These are phyloP conservation scores for Rotaria macrura DNA, from an alignment of 2,888 invertebrate species.

Conservation along the genomic window DNA sequence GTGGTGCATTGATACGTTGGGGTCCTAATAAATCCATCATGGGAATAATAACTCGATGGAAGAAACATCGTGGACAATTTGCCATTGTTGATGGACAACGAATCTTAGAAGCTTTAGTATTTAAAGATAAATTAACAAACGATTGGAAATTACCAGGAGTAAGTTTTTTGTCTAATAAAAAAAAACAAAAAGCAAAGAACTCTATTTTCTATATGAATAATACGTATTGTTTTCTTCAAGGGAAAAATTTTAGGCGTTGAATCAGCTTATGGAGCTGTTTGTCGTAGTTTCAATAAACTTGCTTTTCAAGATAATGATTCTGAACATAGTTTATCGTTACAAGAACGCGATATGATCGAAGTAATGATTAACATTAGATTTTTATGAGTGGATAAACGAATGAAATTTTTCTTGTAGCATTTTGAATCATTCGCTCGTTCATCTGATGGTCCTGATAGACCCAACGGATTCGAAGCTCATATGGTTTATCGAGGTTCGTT, in stretches of 20 bases:
- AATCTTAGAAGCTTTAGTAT: conserved; percentile 30
- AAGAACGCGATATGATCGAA: conserved; percentile 30
- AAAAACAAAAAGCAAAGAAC: background rate
- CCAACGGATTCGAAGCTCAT: background rate
- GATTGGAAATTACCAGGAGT: conserved; percentile 32
- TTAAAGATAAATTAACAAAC: conserved; percentile 23
- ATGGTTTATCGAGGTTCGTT: conserved; percentile 9
- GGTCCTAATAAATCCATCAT: conserved; percentile 49
- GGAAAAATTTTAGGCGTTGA: conserved; percentile 28
- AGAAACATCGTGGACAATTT: conserved; percentile 33
- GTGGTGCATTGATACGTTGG: conserved; percentile 47
- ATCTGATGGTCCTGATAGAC: background rate
- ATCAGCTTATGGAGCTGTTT: conserved; percentile 21
- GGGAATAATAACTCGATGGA: conserved; percentile 44
- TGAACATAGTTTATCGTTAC: background rate
- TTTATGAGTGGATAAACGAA: no score
- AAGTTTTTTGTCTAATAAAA: background rate
- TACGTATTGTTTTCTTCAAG: background rate
- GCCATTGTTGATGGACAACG: conserved; percentile 25
- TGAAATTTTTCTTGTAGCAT: background rate
- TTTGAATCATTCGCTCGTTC: background rate
- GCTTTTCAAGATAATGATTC: conserved; percentile 22
- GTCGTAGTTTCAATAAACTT: conserved; percentile 24
- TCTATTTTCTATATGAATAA: background rate
- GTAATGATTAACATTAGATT: background rate